These are phyloP conservation scores for Drosophila littoralis DNA, from an alignment of 1,140 invertebrate genomes.

Conservation along the genomic window DNA sequence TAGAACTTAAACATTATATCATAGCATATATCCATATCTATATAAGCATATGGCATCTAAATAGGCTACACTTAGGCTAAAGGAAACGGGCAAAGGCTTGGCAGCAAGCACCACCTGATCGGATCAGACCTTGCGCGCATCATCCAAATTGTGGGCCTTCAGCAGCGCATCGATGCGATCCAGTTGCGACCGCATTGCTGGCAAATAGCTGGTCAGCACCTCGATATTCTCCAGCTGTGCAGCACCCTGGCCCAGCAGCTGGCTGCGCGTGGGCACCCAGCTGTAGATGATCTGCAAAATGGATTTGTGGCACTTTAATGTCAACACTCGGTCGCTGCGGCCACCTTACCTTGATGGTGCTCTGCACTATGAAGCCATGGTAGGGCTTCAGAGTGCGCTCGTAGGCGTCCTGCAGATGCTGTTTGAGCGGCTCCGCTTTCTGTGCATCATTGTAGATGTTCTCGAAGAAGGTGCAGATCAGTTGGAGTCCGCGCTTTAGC, in stretches of 20 bases:
- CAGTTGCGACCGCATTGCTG: constrained; percentile 68
- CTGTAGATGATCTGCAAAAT: constrained; percentile 73
- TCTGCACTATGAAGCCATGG: constrained; percentile 83
- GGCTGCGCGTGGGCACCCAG: constrained; percentile 76
- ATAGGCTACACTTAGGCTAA: constrained; percentile 36
- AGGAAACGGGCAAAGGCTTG: background rate
- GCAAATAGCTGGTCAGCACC: constrained; percentile 64
- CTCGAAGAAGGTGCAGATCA: constrained; percentile 82
- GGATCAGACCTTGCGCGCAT: constrained; percentile 68
- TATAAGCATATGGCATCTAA: background rate
- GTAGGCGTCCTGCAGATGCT: constrained; percentile 77
- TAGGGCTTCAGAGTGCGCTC: constrained; percentile 81
- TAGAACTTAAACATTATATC: constrained; percentile 1
- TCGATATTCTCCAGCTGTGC: constrained; percentile 73
- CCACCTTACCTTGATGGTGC: constrained; percentile 70
- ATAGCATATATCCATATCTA: background rate
- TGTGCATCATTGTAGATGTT: constrained; percentile 77
- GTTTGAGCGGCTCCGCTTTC: constrained; percentile 63
- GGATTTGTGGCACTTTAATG: no score
- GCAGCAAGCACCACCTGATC: background rate
- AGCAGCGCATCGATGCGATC: constrained; percentile 68
- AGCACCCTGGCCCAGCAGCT: constrained; percentile 68
- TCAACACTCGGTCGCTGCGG: background rate
- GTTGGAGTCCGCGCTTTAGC: constrained; percentile 81
- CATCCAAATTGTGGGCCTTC: constrained; percentile 70